Conservation (phyloP, 2,888 invertebrate genomes). For the Andricus quercusramuli region DNA sequence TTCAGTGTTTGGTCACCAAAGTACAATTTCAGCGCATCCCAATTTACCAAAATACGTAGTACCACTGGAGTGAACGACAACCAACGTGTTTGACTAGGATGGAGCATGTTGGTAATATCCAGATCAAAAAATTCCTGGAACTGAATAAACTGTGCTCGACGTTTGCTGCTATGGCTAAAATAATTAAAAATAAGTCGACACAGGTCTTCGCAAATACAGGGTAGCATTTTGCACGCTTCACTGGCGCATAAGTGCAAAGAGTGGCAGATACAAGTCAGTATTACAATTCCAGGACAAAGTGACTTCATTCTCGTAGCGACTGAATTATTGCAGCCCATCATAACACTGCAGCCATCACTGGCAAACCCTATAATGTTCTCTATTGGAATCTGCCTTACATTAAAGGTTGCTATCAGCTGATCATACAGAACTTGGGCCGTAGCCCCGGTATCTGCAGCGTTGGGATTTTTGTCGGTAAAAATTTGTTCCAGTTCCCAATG, state of each 20-base stretch:
- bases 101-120: slow-evolving; percentile 43
- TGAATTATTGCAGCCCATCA: slow-evolving; percentile 54
- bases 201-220: slow-evolving; percentile 36
- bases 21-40: slow-evolving; percentile 48
- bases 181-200: slow-evolving; percentile 36
- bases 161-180: slow-evolving; percentile 44
- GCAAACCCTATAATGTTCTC: slow-evolving; percentile 53
- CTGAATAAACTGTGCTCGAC: slow-evolving; percentile 34
- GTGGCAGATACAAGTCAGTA: slow-evolving; percentile 51
- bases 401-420: slow-evolving; percentile 42
- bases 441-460: slow-evolving; percentile 36
- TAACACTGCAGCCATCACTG: slow-evolving; percentile 53
- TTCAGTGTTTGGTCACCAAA: slow-evolving; percentile 28
- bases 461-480: slow-evolving; percentile 35
- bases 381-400: slow-evolving; percentile 41
- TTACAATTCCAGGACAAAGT: slow-evolving; percentile 46
- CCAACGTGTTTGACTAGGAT: slow-evolving; percentile 50
- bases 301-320: slow-evolving; percentile 47
- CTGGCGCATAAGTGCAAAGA: slow-evolving; percentile 49
- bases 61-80: slow-evolving; percentile 45
- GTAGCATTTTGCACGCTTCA: slow-evolving; percentile 47
- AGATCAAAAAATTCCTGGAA: slow-evolving; percentile 45
- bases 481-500: slow-evolving; percentile 50
- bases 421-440: slow-evolving; percentile 43
- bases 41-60: slow-evolving; percentile 44